Percentiles rank a stretch among this genome's conserved stretches.
phyloP scores from a whole-genome alignment of 2,113 vertebrate species.

The Vicugna pacos region DNA sequence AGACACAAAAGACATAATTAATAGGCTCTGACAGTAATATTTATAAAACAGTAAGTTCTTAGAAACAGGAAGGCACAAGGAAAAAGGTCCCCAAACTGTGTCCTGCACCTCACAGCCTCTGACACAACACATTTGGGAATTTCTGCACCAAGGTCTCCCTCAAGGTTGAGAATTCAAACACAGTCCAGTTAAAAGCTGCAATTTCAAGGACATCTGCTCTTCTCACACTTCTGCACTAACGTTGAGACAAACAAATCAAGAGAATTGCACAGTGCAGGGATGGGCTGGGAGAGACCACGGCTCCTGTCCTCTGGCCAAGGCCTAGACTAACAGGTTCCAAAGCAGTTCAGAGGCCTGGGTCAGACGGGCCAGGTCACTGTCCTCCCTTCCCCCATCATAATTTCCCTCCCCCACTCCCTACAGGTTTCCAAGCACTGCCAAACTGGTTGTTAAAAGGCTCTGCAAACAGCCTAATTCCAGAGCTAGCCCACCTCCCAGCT shows the following conservation, averaged over 20 bases:
- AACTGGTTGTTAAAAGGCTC: constrained; percentile 8
- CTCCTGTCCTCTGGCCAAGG: background rate
- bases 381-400: background rate
- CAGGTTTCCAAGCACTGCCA: background rate
- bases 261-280: background rate
- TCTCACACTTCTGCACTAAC: constrained; percentile 6
- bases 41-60: background rate
- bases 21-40: background rate
- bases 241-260: background rate
- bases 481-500: constrained; percentile 31
- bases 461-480: constrained; percentile 40
- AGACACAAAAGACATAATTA: constrained; percentile 38
- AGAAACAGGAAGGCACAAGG: background rate
- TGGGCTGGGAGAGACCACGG: background rate
- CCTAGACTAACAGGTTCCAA: background rate
- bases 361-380: background rate
- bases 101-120: background rate
- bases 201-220: background rate
- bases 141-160: background rate
- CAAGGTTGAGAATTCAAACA: background rate
- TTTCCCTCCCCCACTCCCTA: background rate
- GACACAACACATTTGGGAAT: background rate
- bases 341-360: background rate
- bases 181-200: background rate
- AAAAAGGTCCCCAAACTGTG: background rate